A percentile compares a stretch with the other conserved stretches of the same genome.
These are phyloP conservation scores for Halcyon chelicuti DNA, from an alignment of 2,797 vertebrate species.

Conservation along the genomic window DNA sequence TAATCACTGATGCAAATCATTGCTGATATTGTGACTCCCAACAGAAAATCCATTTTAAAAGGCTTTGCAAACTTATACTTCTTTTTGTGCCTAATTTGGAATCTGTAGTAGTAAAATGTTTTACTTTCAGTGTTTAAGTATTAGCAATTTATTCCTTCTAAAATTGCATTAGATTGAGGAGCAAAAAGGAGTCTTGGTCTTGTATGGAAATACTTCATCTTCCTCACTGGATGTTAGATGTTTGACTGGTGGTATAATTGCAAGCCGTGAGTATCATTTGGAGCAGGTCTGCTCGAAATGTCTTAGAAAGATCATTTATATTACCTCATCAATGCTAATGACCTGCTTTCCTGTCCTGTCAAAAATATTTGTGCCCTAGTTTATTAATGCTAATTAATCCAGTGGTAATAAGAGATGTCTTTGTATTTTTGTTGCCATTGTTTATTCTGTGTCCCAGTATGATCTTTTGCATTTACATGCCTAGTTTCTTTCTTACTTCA, in stretches of 20 bases:
- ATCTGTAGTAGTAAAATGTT: not conserved
- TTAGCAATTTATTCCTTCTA: constrained; percentile 28
- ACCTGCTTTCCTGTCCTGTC: constrained; percentile 42
- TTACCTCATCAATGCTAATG: constrained; percentile 38
- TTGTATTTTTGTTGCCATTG: constrained; percentile 29
- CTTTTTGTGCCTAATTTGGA: not conserved
- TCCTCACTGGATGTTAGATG: not conserved
- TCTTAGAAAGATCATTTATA: not conserved
- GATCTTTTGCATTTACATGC: not conserved
- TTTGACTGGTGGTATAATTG: constrained; percentile 39
- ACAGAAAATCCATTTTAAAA: constrained; percentile 49
- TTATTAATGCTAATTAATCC: constrained; percentile 72
- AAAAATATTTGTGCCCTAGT: constrained; percentile 51
- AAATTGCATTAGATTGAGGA: not conserved
- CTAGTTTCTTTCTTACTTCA: not conserved
- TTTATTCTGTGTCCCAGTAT: constrained; percentile 1
- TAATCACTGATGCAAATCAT: constrained; percentile 67
- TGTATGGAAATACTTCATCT: not conserved
- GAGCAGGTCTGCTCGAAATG: not conserved
- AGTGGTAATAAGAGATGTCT: constrained; percentile 35
- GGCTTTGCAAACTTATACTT: not conserved
- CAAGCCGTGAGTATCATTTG: constrained; percentile 15
- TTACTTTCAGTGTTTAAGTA: not conserved
- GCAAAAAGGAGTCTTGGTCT: not conserved
- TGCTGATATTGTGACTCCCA: constrained; percentile 42